Conservation (phyloP, 1,140 invertebrate species). For the Bombus superbus region DNA sequence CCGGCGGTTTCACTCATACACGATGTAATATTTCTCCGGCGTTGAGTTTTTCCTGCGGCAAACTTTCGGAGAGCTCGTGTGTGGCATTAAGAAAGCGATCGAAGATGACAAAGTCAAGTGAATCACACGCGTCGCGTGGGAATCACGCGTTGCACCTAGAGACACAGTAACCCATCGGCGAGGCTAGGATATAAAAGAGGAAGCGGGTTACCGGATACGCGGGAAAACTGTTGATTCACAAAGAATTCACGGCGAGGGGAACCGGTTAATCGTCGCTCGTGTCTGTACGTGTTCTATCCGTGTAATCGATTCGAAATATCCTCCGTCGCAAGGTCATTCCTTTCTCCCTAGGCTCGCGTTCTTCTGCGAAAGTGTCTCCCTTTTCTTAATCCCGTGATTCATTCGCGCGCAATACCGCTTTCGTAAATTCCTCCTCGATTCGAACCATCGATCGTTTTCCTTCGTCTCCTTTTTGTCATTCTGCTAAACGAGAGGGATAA, state of each 20-base stretch:
- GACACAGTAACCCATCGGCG: slow-evolving; percentile 29
- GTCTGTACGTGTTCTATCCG: not conserved
- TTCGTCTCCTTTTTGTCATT: not conserved
- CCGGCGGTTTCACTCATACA: not conserved
- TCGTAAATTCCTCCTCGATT: slow-evolving; percentile 35
- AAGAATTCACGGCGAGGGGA: slow-evolving; percentile 29
- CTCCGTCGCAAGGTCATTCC: slow-evolving; percentile 60
- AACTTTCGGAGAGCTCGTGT: not conserved
- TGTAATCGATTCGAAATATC: slow-evolving; percentile 60
- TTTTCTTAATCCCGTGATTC: slow-evolving; percentile 55
- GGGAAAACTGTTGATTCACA: slow-evolving; percentile 52
- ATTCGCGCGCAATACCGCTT: not conserved
- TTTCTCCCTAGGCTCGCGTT: slow-evolving; percentile 58
- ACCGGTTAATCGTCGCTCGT: slow-evolving; percentile 51
- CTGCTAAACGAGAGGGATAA: too few species aligned
- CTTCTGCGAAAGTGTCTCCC: slow-evolving; percentile 53
- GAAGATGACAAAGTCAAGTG: slow-evolving; percentile 44
- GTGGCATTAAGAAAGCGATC: slow-evolving; percentile 20
- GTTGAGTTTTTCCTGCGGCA: not conserved
- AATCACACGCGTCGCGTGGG: slow-evolving; percentile 41
- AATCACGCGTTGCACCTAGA: slow-evolving; percentile 21
- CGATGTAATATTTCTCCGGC: not conserved
- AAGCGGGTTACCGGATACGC: slow-evolving; percentile 23
- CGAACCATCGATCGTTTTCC: not conserved
- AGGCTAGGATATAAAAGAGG: slow-evolving; percentile 8